These are phyloP conservation scores for Caracal caracal DNA, from an alignment of 2,113 vertebrate genomes.

Conservation along the genomic window DNA sequence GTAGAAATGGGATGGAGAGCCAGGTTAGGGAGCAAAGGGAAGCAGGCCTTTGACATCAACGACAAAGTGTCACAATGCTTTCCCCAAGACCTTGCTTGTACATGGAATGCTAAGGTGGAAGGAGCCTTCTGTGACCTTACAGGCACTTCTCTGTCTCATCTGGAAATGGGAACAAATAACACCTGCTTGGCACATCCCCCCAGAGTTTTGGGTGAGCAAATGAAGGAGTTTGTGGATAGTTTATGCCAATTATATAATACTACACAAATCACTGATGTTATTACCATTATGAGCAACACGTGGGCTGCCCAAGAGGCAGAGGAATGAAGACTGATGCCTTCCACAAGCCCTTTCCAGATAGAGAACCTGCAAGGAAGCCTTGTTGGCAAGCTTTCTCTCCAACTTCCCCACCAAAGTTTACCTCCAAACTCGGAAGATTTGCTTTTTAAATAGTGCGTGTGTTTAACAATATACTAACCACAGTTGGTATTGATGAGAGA, in stretches of 20 bases:
- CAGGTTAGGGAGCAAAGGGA: not conserved
- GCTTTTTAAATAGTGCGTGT: not conserved
- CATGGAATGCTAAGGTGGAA: not conserved
- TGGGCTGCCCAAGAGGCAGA: not conserved
- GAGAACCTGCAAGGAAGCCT: not conserved
- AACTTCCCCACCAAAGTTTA: not conserved
- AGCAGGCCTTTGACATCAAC: not conserved
- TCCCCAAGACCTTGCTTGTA: not conserved
- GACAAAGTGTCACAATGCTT: not conserved
- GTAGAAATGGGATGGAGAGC: not conserved
- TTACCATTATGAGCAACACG: not conserved
- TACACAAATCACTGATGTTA: not conserved
- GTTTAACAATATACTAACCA: not conserved
- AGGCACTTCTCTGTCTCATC: not conserved
- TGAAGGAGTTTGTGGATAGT: not conserved
- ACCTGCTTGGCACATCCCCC: not conserved
- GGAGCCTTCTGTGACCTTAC: too few species aligned
- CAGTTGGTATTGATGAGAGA: not conserved
- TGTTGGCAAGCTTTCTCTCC: not conserved
- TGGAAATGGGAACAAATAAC: not conserved
- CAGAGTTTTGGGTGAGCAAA: not conserved
- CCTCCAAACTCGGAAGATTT: not conserved
- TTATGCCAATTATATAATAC: not conserved
- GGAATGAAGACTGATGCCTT: not conserved
- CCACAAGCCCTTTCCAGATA: not conserved